Base-by-base conservation (phyloP, 2,888 invertebrate genomes). In the Netelia fuscicornis region DNA sequence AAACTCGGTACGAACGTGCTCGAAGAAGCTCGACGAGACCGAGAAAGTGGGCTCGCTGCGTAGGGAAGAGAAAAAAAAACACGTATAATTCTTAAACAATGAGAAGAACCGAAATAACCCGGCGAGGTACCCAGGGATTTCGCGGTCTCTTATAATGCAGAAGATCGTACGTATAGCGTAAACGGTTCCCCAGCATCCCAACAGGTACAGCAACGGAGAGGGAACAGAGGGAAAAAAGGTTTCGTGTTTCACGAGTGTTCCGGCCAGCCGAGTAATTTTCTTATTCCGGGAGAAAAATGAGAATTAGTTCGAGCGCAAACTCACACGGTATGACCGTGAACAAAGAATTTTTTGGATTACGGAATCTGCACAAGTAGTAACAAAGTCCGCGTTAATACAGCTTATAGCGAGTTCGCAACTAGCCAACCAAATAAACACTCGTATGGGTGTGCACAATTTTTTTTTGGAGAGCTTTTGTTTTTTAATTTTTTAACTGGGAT, bases 31-130 rank as follows among this genome's bases (percentile, higher is more conserved):
- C 13, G 54, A 60, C 20, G 10, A 20, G 13, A 54, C 30, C 20
- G 52, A 68, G 23, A 54, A 65, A 77, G 54, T 11, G 10, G 54
- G 42, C 37, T 72, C 6, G 37, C 44, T 65, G 71, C 65, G 54
- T 65, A n/a, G 52, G 52, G 68, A 48, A n/a, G 65, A 62, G 52
- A 64, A 62, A 75, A n/a, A 42, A 74, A 60, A 58, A 83, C 70
- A 13, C 17, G 2, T 23, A 58, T 79, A 58, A 79, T 75, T 79
- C 78, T 65, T 25, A 56, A 54, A 80, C 71, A 71, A 80, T 65
- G 75, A 20, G 65, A 80, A 76, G 75, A 80, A 65, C 52, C 48
- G 58, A 60, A 80, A 84, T 84, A 76, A 64, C 79, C 64, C 70
- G 62, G 70, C 60, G 60, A 76, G 54, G 60, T 71, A 65, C 48